Conservation (phyloP, 2,797 vertebrate species). For the Premnoplex brunnescens region DNA sequence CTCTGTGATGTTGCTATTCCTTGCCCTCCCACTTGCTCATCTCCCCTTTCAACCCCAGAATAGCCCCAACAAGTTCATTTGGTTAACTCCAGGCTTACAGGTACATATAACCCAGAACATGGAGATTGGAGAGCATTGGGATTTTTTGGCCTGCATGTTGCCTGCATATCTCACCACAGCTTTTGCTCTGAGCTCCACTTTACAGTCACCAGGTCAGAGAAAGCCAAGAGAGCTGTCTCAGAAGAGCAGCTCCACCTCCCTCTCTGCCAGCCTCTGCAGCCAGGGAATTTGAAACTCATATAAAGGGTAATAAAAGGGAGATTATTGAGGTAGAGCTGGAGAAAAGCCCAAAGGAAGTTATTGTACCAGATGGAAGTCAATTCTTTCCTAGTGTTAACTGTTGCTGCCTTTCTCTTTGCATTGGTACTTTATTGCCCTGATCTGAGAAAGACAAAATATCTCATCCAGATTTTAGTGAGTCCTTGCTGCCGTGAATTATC, state of each 20-base stretch:
- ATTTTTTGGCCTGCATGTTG: neutral
- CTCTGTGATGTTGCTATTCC: neutral
- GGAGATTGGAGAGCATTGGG: neutral
- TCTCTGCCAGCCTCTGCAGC: neutral
- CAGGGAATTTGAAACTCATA: slow-evolving; percentile 47
- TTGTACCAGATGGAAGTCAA: slow-evolving; percentile 34
- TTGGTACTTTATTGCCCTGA: neutral
- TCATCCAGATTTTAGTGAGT: neutral
- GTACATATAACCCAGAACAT: neutral
- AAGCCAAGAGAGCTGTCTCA: neutral
- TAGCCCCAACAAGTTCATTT: accelerated
- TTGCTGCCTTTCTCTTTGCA: neutral
- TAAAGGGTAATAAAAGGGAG: slow-evolving; percentile 48
- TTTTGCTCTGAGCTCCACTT: slow-evolving; percentile 3
- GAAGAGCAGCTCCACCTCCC: neutral
- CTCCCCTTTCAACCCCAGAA: accelerated
- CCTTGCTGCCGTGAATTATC: neutral
- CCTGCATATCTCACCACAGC: neutral
- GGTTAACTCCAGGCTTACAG: neutral
- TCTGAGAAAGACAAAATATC: neutral
- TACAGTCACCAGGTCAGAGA: neutral
- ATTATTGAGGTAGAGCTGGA: slow-evolving; percentile 53
- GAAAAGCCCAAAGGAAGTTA: slow-evolving; percentile 41
- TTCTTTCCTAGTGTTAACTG: neutral
- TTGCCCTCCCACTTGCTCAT: neutral